Percentiles rank a stretch among this genome's conserved stretches.
Conservation (phyloP, 2,797 vertebrate genomes). For the Myotis findleyi region DNA sequence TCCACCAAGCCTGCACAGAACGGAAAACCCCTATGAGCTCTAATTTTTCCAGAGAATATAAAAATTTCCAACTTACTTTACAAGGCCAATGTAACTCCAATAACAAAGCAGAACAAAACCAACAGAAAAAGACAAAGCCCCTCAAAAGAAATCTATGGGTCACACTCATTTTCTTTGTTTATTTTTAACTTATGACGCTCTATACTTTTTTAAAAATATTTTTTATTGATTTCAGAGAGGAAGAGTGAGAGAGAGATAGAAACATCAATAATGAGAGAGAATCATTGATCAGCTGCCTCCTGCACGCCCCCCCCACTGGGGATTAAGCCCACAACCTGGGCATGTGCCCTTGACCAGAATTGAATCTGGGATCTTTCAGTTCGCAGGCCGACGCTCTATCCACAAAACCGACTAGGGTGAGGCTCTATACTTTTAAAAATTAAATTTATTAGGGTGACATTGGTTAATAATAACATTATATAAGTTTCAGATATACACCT, state of each 20-base stretch:
- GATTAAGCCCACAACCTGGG: not conserved
- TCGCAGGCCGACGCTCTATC: not conserved
- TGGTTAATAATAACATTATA: not conserved
- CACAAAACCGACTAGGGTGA: no score
- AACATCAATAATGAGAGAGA: not conserved
- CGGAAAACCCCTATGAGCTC: slow-evolving; percentile 24
- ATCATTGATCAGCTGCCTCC: not conserved
- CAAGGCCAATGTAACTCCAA: not conserved
- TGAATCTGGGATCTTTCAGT: not conserved
- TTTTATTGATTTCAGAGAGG: not conserved
- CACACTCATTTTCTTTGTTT: not conserved
- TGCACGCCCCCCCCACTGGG: not conserved
- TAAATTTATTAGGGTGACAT: not conserved
- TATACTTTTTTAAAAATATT: not conserved
- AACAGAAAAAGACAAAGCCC: not conserved
- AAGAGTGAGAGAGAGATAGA: not conserved
- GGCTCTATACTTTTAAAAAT: not conserved
- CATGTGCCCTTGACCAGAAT: not conserved
- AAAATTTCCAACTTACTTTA: slow-evolving; percentile 19
- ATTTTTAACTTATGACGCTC: not conserved
- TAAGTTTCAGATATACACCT: not conserved
- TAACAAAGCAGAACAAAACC: not conserved
- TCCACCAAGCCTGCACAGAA: not conserved
- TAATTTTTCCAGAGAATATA: slow-evolving; percentile 18
- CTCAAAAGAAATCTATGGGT: not conserved